Percentiles rank a stretch among this genome's conserved stretches.
Conservation (phyloP, 1,140 invertebrate species). For the Drosophila simulans region DNA sequence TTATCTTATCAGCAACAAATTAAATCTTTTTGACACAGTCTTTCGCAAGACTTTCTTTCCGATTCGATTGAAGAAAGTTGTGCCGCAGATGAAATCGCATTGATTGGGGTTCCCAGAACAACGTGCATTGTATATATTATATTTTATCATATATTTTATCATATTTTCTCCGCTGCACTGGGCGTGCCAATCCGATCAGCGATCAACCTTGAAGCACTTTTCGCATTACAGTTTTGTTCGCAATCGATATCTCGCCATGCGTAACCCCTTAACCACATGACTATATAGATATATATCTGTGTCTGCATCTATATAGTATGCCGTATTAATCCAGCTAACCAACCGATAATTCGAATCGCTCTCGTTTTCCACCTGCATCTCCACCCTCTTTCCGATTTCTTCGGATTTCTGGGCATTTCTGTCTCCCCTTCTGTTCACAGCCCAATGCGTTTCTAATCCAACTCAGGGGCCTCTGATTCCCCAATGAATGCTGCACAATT, state of each 20-base stretch:
- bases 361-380: slow-evolving; percentile 7
- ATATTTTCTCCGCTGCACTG: not conserved
- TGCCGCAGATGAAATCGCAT: slow-evolving; percentile 17
- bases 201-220: slow-evolving; percentile 39
- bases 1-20: slow-evolving; percentile 6
- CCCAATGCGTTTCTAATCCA: slow-evolving; percentile 46
- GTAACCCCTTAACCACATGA: slow-evolving; percentile 4
- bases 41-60: slow-evolving; percentile 10
- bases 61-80: slow-evolving; percentile 24
- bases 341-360: slow-evolving; percentile 28
- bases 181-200: not conserved
- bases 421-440: slow-evolving; percentile 25
- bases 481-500: slow-evolving; percentile 23
- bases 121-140: not conserved
- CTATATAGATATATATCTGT: not conserved
- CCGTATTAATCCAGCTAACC: slow-evolving; percentile 44
- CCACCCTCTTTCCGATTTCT: slow-evolving; percentile 25
- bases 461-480: slow-evolving; percentile 5
- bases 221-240: slow-evolving; percentile 24
- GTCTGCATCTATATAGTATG: not conserved
- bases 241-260: slow-evolving; percentile 25
- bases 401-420: slow-evolving; percentile 11
- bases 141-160: too few species aligned
- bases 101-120: slow-evolving; percentile 4
- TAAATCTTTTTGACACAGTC: not conserved